Evolutionary conservation across 30 jellyfish, hydroid and myxozoan species (phyloP).

Genomic region (Aurelia sp.): DNA sequence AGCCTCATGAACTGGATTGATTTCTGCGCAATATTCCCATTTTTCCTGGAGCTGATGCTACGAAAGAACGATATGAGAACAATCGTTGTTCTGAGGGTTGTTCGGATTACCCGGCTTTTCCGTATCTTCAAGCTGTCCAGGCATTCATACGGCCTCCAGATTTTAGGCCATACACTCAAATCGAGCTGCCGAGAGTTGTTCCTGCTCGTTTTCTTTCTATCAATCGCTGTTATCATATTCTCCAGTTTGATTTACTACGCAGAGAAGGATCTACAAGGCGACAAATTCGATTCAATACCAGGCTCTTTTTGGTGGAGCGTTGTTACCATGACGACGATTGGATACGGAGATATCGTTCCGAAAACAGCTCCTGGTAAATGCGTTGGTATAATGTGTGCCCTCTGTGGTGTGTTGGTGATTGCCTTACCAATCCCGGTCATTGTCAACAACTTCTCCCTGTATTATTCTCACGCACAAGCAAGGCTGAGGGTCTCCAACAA

Average conservation of each 20-base stretch:
- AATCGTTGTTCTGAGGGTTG: slow-evolving; percentile 85
- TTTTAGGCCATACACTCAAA: slow-evolving; percentile 89
- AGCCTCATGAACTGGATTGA: slow-evolving; percentile 92
- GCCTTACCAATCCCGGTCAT: slow-evolving; percentile 93
- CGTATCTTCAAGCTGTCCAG: slow-evolving; percentile 92
- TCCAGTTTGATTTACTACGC: slow-evolving; percentile 91
- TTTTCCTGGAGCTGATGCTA: slow-evolving; percentile 74
- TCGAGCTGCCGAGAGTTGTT: slow-evolving; percentile 93
- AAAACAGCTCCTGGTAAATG: slow-evolving; percentile 87
- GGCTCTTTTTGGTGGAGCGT: slow-evolving; percentile 97
- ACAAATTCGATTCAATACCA: slow-evolving; percentile 86
- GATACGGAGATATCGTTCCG: slow-evolving; percentile 95
- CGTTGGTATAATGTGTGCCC: slow-evolving; percentile 92
- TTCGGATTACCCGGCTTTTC: slow-evolving; percentile 83
- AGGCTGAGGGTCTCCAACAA: slow-evolving; percentile 74
- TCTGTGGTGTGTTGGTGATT: slow-evolving; percentile 91
- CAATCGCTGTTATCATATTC: slow-evolving; percentile 90
- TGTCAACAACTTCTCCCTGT: slow-evolving; percentile 88
- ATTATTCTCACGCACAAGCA: slow-evolving; percentile 93
- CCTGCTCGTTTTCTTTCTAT: slow-evolving; percentile 80
- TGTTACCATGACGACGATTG: slow-evolving; percentile 96
- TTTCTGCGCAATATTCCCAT: slow-evolving; percentile 90
- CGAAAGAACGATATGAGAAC: slow-evolving; percentile 76
- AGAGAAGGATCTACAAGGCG: slow-evolving; percentile 75
- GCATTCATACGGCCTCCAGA: slow-evolving; percentile 91